phyloP scores from a whole-genome alignment of 2,888 invertebrate species.

The Caenorhabditis uteleia region DNA sequence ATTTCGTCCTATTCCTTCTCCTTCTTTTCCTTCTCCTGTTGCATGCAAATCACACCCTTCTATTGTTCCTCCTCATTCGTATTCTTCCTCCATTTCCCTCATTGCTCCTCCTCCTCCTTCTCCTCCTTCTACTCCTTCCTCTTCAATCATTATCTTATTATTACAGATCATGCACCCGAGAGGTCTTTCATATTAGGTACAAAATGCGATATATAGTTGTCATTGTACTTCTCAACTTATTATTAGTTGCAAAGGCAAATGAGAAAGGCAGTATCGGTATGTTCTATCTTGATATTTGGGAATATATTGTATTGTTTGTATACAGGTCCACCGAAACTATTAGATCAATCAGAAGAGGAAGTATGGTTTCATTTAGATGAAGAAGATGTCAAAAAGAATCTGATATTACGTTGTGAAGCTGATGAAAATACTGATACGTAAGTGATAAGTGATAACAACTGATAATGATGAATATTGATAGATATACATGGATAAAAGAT shows the following conservation, averaged over 20 bases:
- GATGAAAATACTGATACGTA: slow-evolving; percentile 59
- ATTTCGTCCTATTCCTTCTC: too few species aligned
- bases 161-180: not conserved
- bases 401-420: slow-evolving; percentile 59
- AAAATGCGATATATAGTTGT: too few species aligned
- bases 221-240: too few species aligned
- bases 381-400: slow-evolving; percentile 36
- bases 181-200: slow-evolving; percentile 3
- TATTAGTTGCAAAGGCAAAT: not conserved
- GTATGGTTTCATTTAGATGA: slow-evolving; percentile 61
- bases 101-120: too few species aligned
- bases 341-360: slow-evolving; percentile 57
- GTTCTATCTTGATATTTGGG: not conserved
- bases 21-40: too few species aligned
- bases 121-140: too few species aligned
- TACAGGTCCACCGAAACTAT: slow-evolving; percentile 59
- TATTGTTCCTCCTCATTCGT: too few species aligned
- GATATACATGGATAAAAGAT: slow-evolving; percentile 62
- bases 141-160: too few species aligned
- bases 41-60: too few species aligned
- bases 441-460: too few species aligned
- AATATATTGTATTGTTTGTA: not conserved
- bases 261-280: not conserved
- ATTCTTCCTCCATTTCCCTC: too few species aligned
- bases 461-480: too few species aligned